phyloP scores from a whole-genome alignment of 30 jellyfish, hydroid and myxozoan genomes.

The Aurelia sp. region DNA sequence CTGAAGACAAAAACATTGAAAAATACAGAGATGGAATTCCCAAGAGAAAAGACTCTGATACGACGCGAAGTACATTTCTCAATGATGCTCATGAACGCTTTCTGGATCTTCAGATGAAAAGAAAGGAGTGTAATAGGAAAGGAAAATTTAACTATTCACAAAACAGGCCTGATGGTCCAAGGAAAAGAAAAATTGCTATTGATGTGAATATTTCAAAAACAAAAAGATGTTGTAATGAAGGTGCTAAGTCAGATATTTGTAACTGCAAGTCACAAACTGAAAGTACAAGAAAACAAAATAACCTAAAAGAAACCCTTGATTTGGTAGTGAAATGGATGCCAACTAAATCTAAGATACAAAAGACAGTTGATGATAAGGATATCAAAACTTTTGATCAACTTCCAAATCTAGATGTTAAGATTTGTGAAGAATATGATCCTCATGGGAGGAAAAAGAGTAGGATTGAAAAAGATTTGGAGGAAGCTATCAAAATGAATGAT shows the following conservation, averaged over 20 bases:
- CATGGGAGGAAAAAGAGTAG: constrained; percentile 64
- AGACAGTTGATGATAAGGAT: neutral
- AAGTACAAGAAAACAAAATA: neutral
- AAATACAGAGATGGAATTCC: neutral
- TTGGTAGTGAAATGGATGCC: neutral
- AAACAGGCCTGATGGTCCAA: neutral
- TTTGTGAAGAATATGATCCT: constrained; percentile 64
- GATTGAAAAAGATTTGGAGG: constrained; percentile 80
- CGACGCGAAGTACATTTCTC: neutral
- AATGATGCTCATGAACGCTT: neutral
- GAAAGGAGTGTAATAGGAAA: neutral
- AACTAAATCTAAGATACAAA: neutral
- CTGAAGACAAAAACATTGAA: neutral
- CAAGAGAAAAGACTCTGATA: neutral
- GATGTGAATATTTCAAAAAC: neutral
- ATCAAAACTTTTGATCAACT: neutral
- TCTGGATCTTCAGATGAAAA: neutral
- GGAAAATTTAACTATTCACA: neutral
- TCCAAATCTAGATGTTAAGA: constrained; percentile 17
- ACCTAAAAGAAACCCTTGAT: neutral
- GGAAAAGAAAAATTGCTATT: constrained; percentile 6
- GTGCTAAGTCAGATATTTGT: no score
- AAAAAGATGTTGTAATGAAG: no score
- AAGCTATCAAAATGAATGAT: constrained; percentile 73
- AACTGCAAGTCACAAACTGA: neutral